These are phyloP conservation scores for Heterohyrax brucei DNA, from an alignment of 2,797 vertebrate species.

Conservation along the genomic window DNA sequence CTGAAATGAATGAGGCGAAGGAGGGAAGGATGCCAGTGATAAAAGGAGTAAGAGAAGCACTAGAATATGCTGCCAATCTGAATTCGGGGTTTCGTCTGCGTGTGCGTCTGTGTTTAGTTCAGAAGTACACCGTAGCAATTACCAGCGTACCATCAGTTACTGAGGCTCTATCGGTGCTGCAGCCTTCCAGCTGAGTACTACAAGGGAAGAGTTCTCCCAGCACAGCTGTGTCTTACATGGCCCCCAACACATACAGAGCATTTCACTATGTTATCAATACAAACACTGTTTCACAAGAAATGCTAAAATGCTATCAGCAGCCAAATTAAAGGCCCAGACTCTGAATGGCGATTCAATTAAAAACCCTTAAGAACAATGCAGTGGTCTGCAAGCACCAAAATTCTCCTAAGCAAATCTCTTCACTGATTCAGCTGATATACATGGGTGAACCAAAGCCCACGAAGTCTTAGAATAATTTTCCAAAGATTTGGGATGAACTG, in stretches of 20 bases:
- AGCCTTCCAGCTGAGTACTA: not conserved
- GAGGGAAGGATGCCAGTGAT: not conserved
- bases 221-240: not conserved
- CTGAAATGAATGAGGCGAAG: not conserved
- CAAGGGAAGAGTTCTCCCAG: not conserved
- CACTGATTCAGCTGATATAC: slow-evolving; percentile 66
- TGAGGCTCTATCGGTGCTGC: too few relatives aligned
- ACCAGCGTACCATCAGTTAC: not conserved
- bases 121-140: not conserved
- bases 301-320: slow-evolving; percentile 32
- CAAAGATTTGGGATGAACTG: slow-evolving; percentile 55
- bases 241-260: not conserved
- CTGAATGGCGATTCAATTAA: slow-evolving; percentile 44
- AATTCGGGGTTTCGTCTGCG: not conserved
- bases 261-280: not conserved
- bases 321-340: not conserved
- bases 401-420: slow-evolving; percentile 72
- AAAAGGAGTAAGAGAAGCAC: not conserved
- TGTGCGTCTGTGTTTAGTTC: not conserved
- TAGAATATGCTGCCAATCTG: not conserved
- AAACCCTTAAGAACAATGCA: slow-evolving; percentile 66
- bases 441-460: slow-evolving; percentile 72
- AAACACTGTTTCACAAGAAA: slow-evolving; percentile 20
- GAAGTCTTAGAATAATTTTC: slow-evolving; percentile 72
- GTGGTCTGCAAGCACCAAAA: slow-evolving; percentile 54